phyloP scores from a whole-genome alignment of 2,113 vertebrate genomes.

The Jacana jacana region DNA sequence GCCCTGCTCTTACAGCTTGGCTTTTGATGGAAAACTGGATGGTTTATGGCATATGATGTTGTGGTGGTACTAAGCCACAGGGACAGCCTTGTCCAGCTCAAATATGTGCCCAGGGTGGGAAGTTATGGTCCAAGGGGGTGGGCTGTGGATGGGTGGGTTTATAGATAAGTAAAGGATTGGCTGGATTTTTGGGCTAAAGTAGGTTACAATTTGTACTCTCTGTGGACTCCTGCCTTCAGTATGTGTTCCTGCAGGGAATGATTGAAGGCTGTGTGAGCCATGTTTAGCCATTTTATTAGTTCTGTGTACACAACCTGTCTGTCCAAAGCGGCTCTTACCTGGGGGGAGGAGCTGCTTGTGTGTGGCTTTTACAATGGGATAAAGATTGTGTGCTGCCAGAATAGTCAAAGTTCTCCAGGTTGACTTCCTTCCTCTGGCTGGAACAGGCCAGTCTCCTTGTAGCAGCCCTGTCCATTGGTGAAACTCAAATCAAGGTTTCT shows the following conservation, averaged over 20 bases:
- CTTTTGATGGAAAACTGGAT: not conserved
- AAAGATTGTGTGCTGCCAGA: not conserved
- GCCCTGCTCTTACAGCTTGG: not conserved
- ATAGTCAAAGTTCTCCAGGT: not conserved
- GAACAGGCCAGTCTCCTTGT: not conserved
- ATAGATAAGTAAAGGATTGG: not conserved
- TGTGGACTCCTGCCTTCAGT: not conserved
- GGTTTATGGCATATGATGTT: not conserved
- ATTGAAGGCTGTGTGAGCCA: not conserved
- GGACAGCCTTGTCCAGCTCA: not conserved
- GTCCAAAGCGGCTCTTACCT: not conserved
- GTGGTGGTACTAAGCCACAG: not conserved
- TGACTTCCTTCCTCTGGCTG: not conserved
- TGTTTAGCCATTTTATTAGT: not conserved
- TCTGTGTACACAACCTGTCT: not conserved
- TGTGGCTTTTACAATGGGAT: not conserved
- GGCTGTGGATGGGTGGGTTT: not conserved
- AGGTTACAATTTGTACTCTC: not conserved
- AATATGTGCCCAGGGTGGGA: not conserved
- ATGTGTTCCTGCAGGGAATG: not conserved
- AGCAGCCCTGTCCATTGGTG: not conserved
- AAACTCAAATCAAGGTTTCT: not conserved
- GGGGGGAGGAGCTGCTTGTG: not conserved
- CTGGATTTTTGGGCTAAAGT: not conserved
- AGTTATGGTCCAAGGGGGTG: not conserved